Conservation (phyloP, 2,888 invertebrate species). For the Aphidius colemani region DNA sequence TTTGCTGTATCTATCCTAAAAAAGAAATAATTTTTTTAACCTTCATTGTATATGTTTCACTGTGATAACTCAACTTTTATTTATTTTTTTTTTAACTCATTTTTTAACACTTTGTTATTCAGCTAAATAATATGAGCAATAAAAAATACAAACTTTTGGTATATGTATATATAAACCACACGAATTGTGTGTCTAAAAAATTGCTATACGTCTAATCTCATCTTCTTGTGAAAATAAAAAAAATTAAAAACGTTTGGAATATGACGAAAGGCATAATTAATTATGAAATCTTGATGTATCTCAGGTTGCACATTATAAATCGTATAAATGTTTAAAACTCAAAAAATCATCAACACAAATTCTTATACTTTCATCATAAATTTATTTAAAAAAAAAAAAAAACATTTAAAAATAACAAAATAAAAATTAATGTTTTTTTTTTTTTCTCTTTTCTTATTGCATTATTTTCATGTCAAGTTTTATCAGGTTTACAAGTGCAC, state of each 20-base stretch:
- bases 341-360: too few relatives aligned
- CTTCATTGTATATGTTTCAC: background rate
- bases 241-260: slow-evolving; percentile 20
- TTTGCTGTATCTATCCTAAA: slow-evolving; percentile 16
- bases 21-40: slow-evolving; percentile 3
- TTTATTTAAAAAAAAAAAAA: slow-evolving; percentile 13
- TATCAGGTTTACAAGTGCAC: slow-evolving; percentile 8
- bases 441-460: background rate
- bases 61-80: slow-evolving; percentile 12
- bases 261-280: slow-evolving; percentile 42
- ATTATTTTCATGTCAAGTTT: background rate
- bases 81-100: background rate
- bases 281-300: slow-evolving; percentile 31
- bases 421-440: slow-evolving; percentile 3
- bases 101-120: background rate
- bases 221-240: background rate
- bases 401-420: background rate
- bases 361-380: background rate
- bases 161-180: slow-evolving; percentile 14
- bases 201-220: slow-evolving; percentile 20
- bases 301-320: background rate
- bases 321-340: background rate
- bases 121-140: background rate
- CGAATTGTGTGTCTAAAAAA: slow-evolving; percentile 11
- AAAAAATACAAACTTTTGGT: background rate